Base-by-base conservation (phyloP, 2,888 invertebrate genomes). In the Himalopsyche japonica region DNA sequence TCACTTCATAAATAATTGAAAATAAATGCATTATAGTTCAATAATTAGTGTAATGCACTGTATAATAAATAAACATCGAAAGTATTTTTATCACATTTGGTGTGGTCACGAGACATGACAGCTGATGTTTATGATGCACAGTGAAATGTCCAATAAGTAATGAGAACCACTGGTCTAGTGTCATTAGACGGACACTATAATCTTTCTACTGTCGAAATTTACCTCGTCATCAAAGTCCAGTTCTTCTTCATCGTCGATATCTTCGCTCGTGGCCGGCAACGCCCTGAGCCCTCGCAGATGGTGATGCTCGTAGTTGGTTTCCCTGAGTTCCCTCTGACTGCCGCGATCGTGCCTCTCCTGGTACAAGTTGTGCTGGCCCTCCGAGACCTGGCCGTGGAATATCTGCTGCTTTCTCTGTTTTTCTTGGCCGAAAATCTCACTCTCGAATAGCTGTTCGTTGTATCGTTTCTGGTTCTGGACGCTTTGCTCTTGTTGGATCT, bases 191-290 rank as follows among this genome's bases (percentile, higher is more conserved):
- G 37, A 1, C 1, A 37, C 7, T 37, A 8, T 10, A 37, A 7
- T 8, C 37, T 37, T 37, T 37, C 18, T 32, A 2, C 8, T n/a
- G 15, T 70, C 1, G 15, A 10, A 2, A 20, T 10, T 64, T 76
- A 86, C 86, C 85, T 86, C 82, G 32, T 87, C 86, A 47, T 87
- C 87, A 70, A 85, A 87, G 20, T 82, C 82, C 30, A 86, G 76
- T 77, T 85, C 85, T 30, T 85, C 85, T 32, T 83, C 82, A 1
- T 30, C 79, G 18, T 48, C 48, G 15, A 47, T 37, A 20, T 27
- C 76, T 78, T 83, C 83, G 76, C 76, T 82, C 43, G 76, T 83
- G 12, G 77, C 82, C 8, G 76, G 47, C 30, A 85, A 81, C 3
- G 85, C 85, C 43, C 82, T 70, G 49, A 85, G 64, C 27, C 80